Evolutionary conservation across 1,140 invertebrate genomes (phyloP).

Genomic region (Aphidius ervi): DNA sequence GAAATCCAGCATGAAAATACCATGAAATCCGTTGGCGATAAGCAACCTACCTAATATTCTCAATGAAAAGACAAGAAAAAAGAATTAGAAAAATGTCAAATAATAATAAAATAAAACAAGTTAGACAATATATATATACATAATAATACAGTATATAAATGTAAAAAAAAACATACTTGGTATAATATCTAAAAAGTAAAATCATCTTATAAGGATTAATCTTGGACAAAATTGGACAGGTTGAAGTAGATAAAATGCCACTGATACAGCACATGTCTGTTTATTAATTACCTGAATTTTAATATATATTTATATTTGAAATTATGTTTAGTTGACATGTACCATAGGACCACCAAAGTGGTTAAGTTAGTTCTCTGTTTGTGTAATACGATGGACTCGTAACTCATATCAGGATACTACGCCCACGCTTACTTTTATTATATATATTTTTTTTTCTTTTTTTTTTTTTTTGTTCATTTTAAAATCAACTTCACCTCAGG

Average conservation of each 20-base stretch:
- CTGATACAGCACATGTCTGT: constrained; percentile 2
- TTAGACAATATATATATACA: not conserved
- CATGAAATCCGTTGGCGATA: too few relatives aligned
- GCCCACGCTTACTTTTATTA: constrained; percentile 22
- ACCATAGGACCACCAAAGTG: constrained; percentile 44
- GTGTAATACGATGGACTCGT: constrained; percentile 53
- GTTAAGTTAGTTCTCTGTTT: constrained; percentile 19
- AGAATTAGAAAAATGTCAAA: too few relatives aligned
- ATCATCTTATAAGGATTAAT: constrained; percentile 21
- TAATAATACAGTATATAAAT: not conserved
- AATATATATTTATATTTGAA: constrained; percentile 19
- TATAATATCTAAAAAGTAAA: constrained; percentile 3
- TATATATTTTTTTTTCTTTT: not conserved
- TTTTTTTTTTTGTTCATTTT: too few relatives aligned
- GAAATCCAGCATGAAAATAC: too few relatives aligned
- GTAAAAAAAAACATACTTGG: not conserved
- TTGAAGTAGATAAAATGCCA: constrained; percentile 22
- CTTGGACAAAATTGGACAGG: constrained; percentile 21
- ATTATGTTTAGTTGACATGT: constrained; percentile 26
- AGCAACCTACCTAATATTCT: too few relatives aligned
- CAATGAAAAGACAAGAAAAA: too few relatives aligned
- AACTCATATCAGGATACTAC: constrained; percentile 53
- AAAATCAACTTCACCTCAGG: constrained; percentile 31
- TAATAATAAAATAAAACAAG: too few relatives aligned
- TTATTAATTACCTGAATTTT: constrained; percentile 46